Evolutionary conservation across 1,140 invertebrate species (phyloP).

Genomic region (Diplogasteroides magnus): DNA sequence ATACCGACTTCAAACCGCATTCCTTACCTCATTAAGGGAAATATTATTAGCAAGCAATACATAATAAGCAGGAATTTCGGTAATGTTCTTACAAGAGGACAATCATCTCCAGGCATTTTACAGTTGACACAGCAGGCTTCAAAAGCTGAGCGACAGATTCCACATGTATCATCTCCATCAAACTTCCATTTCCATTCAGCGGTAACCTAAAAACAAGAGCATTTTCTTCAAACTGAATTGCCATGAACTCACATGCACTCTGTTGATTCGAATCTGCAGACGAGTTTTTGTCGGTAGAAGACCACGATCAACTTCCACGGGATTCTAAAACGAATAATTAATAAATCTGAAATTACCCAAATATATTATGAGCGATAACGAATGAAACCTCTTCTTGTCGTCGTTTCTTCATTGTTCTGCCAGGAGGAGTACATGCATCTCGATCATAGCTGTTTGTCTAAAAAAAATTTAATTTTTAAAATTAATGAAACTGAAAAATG

Average conservation of each 20-base stretch:
- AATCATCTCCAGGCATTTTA: conserved; percentile 94
- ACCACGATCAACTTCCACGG: too few species aligned
- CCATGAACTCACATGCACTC: conserved; percentile 7
- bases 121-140: conserved; percentile 97
- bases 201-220: conserved; percentile 56
- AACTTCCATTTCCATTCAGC: conserved; percentile 84
- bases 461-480: too few species aligned
- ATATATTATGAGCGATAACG: too few species aligned
- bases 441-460: too few species aligned
- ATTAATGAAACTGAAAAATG: too few species aligned
- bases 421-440: too few species aligned
- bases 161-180: conserved; percentile 96
- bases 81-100: conserved; percentile 67
- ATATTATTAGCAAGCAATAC: not conserved
- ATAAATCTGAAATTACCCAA: too few species aligned
- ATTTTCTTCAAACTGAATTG: not conserved
- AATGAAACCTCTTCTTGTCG: too few species aligned
- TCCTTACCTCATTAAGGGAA: too few species aligned
- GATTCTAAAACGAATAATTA: too few species aligned
- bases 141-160: conserved; percentile 97
- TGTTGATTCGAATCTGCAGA: conserved; percentile 15
- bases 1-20: not conserved
- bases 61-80: conserved; percentile 16
- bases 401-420: too few species aligned
- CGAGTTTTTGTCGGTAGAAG: conserved; percentile 14